Evolutionary conservation across 2,797 vertebrate genomes (phyloP).

Genomic region (Enteromius anoplus): DNA sequence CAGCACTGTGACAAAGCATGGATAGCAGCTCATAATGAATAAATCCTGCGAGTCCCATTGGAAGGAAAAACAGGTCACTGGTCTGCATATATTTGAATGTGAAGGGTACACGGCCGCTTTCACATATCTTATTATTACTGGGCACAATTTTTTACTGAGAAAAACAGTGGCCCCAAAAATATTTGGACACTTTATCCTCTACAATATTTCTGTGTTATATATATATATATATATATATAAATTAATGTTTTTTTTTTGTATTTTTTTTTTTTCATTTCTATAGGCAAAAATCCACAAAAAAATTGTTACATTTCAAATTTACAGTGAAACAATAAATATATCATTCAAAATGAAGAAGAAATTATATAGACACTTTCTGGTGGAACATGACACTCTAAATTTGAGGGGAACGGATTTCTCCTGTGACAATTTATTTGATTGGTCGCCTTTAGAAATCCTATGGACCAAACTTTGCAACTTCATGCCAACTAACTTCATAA

Average conservation of each 20-base stretch:
- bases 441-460: neutral
- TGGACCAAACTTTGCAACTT: neutral
- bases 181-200: neutral
- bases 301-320: neutral
- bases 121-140: conserved; percentile 10
- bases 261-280: neutral
- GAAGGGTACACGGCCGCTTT: conserved; percentile 30
- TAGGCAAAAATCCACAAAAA: neutral
- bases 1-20: conserved; percentile 39
- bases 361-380: neutral
- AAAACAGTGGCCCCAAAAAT: neutral
- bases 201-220: neutral
- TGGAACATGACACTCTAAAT: neutral
- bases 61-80: conserved; percentile 50
- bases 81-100: conserved; percentile 46
- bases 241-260: no score
- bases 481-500: neutral
- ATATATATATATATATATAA: no score
- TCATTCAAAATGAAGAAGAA: neutral
- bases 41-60: conserved; percentile 30
- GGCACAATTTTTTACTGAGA: neutral
- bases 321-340: neutral
- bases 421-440: neutral
- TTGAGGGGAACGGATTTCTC: neutral
- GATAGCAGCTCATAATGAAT: conserved; percentile 49